A percentile compares a stretch with the other conserved stretches of the same genome.
These are phyloP conservation scores for Germaria angustata DNA, from an alignment of 2,888 invertebrate genomes.

Conservation along the genomic window DNA sequence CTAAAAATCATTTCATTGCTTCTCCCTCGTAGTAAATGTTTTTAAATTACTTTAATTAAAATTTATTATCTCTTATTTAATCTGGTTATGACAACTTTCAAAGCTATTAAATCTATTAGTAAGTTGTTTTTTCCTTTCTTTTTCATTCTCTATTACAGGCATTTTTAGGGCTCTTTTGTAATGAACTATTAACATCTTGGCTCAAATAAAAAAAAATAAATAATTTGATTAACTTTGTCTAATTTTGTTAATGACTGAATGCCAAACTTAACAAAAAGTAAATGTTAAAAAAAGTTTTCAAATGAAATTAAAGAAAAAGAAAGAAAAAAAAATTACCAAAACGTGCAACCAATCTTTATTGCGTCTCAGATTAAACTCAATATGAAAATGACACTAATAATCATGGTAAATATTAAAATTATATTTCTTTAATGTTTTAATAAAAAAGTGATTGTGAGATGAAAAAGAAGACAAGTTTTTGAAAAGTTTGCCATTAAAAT, in stretches of 20 bases:
- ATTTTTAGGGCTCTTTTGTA: neutral
- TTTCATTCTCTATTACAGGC: neutral
- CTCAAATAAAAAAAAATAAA: neutral
- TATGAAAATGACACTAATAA: slow-evolving; percentile 17
- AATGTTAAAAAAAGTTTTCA: slow-evolving; percentile 18
- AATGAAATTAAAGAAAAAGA: neutral
- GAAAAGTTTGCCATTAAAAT: slow-evolving; percentile 58
- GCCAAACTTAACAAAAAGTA: slow-evolving; percentile 50
- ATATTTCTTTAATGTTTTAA: slow-evolving; percentile 26
- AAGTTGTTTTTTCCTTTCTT: neutral
- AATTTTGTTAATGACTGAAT: slow-evolving; percentile 36
- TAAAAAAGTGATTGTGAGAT: neutral
- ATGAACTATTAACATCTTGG: neutral
- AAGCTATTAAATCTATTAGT: slow-evolving; percentile 7
- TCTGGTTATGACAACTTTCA: slow-evolving; percentile 19
- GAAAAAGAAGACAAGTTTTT: neutral
- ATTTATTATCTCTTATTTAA: slow-evolving; percentile 15
- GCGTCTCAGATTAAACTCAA: slow-evolving; percentile 1
- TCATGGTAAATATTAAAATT: slow-evolving; percentile 22
- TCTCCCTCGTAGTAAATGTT: neutral
- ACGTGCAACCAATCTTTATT: neutral
- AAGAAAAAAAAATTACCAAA: neutral
- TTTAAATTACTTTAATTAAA: neutral
- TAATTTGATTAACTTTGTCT: slow-evolving; percentile 31
- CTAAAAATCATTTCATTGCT: no score